Evolutionary conservation across 1,140 invertebrate species (phyloP).

Genomic region (Drosophila auraria): DNA sequence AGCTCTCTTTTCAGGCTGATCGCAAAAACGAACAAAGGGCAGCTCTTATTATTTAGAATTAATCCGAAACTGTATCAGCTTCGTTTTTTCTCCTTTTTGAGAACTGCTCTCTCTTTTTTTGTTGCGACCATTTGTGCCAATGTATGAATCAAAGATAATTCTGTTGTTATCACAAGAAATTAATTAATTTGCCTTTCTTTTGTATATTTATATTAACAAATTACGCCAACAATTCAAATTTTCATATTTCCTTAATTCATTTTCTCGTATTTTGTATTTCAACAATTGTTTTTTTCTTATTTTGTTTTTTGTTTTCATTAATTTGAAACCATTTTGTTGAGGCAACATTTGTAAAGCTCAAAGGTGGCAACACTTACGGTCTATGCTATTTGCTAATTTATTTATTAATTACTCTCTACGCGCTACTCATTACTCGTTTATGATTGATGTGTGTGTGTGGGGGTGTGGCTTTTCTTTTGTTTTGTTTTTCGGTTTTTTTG

Average conservation of each 20-base stretch:
- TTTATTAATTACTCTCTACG: conserved; percentile 34
- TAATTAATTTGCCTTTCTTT: conserved; percentile 66
- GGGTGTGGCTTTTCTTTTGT: conserved; percentile 7
- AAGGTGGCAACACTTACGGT: conserved; percentile 77
- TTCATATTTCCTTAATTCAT: conserved; percentile 34
- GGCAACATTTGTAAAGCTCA: conserved; percentile 83
- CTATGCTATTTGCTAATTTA: conserved; percentile 41
- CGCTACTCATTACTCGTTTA: conserved; percentile 33
- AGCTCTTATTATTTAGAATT: neutral
- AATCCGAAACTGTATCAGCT: conserved; percentile 64
- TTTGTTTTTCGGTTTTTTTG: conserved; percentile 16
- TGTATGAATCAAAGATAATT: conserved; percentile 54
- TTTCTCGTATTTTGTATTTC: conserved; percentile 21
- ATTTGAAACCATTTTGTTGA: conserved; percentile 79
- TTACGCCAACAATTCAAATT: conserved; percentile 65
- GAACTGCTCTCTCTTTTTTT: conserved; percentile 10
- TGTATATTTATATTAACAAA: conserved; percentile 64
- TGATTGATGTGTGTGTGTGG: conserved; percentile 39
- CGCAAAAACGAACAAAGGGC: conserved; percentile 1
- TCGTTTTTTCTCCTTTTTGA: neutral
- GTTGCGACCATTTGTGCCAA: conserved; percentile 23
- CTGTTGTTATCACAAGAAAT: conserved; percentile 78
- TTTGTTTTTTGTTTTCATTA: conserved; percentile 66
- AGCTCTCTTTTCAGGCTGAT: conserved; percentile 53
- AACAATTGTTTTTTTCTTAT: conserved; percentile 46